These are phyloP conservation scores for Tetheella fluctuosa DNA, from an alignment of 2,888 invertebrate species.

Conservation along the genomic window DNA sequence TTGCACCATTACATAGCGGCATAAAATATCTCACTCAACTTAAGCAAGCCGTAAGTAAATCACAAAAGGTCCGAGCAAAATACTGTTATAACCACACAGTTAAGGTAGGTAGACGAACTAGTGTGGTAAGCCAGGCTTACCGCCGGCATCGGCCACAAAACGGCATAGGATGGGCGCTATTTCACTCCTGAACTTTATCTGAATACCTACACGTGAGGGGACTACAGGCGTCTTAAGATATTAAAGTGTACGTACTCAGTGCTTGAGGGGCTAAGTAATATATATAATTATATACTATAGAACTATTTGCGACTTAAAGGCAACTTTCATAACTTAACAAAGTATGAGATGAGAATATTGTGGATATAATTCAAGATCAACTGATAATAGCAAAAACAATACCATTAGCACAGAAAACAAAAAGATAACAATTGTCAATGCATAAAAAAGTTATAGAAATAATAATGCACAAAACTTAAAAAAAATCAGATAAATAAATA, in stretches of 20 bases:
- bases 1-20: neutral
- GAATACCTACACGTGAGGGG: neutral
- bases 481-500: too few relatives aligned
- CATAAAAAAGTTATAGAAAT: too few relatives aligned
- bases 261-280: neutral
- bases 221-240: conserved; percentile 1
- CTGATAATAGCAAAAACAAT: too few relatives aligned
- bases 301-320: too few relatives aligned
- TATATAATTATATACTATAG: too few relatives aligned
- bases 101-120: neutral
- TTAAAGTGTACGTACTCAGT: neutral
- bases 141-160: neutral
- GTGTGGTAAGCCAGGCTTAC: neutral
- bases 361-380: too few relatives aligned
- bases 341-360: too few relatives aligned
- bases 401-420: too few relatives aligned
- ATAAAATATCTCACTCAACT: neutral
- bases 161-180: neutral
- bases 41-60: neutral
- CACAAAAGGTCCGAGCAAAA: neutral
- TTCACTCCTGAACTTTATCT: conserved; percentile 1
- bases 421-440: too few relatives aligned
- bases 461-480: too few relatives aligned
- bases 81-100: neutral
- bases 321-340: too few relatives aligned